Conservation (phyloP, 1,140 invertebrate genomes). For the Drosophila oshimai region DNA sequence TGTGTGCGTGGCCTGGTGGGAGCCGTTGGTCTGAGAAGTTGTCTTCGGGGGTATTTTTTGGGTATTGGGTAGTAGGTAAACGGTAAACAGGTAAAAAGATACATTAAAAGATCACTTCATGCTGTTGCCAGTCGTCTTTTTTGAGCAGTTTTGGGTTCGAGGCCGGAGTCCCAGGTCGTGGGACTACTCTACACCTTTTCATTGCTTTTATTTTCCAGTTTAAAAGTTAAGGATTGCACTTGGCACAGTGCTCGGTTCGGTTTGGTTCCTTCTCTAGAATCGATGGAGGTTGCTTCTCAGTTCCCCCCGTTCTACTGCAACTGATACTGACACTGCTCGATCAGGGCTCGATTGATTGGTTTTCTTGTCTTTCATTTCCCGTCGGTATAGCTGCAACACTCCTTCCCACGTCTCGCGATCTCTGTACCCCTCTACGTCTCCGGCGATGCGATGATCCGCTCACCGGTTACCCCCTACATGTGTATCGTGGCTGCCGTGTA, state of each 20-base stretch:
- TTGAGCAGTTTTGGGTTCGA: slow-evolving; percentile 22
- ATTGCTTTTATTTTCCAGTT: not conserved
- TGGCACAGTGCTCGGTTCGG: not conserved
- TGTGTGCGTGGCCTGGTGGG: slow-evolving; percentile 7
- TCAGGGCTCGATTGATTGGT: not conserved
- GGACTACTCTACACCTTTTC: not conserved
- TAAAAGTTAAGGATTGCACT: not conserved
- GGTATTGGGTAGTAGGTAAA: not conserved
- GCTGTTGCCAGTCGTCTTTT: slow-evolving; percentile 38
- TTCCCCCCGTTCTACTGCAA: not conserved
- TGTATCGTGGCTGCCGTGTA: slow-evolving; percentile 97
- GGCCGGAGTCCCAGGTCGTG: not conserved
- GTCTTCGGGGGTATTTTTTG: not conserved
- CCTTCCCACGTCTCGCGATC: slow-evolving; percentile 19
- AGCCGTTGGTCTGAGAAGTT: slow-evolving; percentile 1
- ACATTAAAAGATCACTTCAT: slow-evolving; percentile 42
- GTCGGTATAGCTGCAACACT: slow-evolving; percentile 8
- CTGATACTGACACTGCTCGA: slow-evolving; percentile 3
- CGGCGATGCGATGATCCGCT: too few species aligned
- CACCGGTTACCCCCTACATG: slow-evolving; percentile 88
- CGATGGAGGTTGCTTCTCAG: not conserved
- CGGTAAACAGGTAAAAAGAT: slow-evolving; percentile 16
- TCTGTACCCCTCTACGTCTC: slow-evolving; percentile 13
- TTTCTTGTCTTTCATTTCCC: not conserved
- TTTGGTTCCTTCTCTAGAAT: too few species aligned